phyloP scores from a whole-genome alignment of 2,113 vertebrate genomes.

The Mohoua ochrocephala region DNA sequence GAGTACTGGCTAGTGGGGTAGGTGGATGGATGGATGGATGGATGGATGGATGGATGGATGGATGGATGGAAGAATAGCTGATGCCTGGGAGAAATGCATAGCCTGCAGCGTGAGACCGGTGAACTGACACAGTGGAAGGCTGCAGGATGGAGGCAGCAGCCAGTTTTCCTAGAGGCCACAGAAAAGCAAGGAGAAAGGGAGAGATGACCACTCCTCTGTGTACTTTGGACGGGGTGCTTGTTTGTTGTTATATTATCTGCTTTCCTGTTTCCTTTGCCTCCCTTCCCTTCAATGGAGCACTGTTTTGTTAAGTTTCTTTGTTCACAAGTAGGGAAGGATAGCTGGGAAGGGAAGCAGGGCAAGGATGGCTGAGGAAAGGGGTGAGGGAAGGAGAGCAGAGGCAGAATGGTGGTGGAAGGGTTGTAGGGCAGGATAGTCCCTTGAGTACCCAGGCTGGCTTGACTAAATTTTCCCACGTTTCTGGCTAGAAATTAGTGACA shows the following conservation, averaged over 20 bases:
- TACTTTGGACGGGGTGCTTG: neutral
- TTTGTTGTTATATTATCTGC: conserved; percentile 1
- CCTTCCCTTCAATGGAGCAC: neutral
- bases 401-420: neutral
- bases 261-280: conserved; percentile 15
- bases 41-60: neutral
- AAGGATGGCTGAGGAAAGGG: neutral
- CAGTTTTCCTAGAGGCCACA: neutral
- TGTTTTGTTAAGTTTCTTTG: neutral
- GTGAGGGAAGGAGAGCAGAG: neutral
- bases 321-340: neutral
- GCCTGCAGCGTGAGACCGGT: neutral
- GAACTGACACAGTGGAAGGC: neutral
- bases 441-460: neutral
- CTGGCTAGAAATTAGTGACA: neutral
- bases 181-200: neutral
- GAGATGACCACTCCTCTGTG: neutral
- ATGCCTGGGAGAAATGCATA: neutral
- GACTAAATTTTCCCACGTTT: neutral
- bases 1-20: neutral
- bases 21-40: neutral
- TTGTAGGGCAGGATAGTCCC: neutral
- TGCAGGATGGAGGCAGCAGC: neutral
- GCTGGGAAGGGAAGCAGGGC: neutral
- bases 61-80: neutral